Evolutionary conservation across 2,797 vertebrate species (phyloP), one percentile per base, ranked within the genome.

Genomic region (Lithobates pipiens): DNA sequence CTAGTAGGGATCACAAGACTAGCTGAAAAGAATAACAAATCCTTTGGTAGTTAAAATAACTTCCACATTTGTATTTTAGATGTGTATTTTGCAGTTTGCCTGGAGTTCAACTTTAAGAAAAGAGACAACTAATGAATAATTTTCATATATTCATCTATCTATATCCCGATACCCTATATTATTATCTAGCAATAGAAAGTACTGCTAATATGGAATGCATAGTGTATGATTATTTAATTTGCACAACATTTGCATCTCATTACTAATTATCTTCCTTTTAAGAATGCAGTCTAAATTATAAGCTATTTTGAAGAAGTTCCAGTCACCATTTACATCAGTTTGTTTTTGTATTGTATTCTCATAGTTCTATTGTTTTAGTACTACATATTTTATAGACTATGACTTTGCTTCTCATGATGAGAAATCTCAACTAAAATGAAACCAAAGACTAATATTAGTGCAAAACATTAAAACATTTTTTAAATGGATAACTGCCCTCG

Each of bases 231-330:
- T 25, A 72, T 54, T 69, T 80, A 42, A 80, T 71, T 71, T 54
- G 29, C 68, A 80, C 46, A 80, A 72, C 25, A 72, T 39, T 80
- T 71, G 68, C 46, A 72, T 80, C 29, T 80, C 68, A 71, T 80
- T 80, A 70, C 69, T 70, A 70, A 80, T 80, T 72, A 80, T 80
- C 44, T 54, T 54, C 13, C 23, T 68, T 80, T 80, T 72, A 23
- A 61, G 16, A 16, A 27, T 80, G 23, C 70, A 29, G 29, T 71
- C 25, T 50, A 69, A 50, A 68, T 69, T 50, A 69, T 32, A 42
- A 77, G 18, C 67, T 46, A 13, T 69, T 5, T 32, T 68, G 27
- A 23, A 23, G 42, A 80, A 80, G 44, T 61, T 21, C 50, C 61
- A 29, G 7, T 57, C 29, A 80, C 18, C 11, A 80, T 69, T 57